Evolutionary conservation across 2,888 invertebrate genomes (phyloP), one percentile per base, ranked within the genome.

Genomic region (Tetragonisca angustula): DNA sequence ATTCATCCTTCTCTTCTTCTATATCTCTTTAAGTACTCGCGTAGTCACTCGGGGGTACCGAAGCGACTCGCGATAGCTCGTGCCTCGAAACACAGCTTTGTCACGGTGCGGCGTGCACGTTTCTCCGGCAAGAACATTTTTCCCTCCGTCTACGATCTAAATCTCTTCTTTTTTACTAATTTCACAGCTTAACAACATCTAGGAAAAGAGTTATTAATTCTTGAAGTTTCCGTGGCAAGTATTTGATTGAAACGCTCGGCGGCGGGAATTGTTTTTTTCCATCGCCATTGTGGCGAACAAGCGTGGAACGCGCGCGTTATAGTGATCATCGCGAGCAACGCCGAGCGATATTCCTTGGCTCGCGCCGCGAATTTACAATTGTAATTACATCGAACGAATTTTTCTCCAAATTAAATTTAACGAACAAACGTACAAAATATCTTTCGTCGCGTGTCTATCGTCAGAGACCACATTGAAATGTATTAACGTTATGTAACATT

Each of bases 21-120:
- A 49, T 50, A 61, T 69, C 71, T 72, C 65, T 74, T 71, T 61
- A 69, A 75, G 61, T 72, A 82, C 72, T 69, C 81, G 77, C 86
- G 84, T 77, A 84, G 27, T 73, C 78, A 83, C 78, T 70, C 86
- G 73, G 70, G 81, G 90, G 83, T 83, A 89, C 78, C 83, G 86
- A 86, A 84, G 76, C 87, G 84, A 76, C 70, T 84, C 84, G 75
- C 76, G 83, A 83, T 87, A 88, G 90, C 89, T 89, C 90, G 89
- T 90, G 90, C 88, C 88, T 86, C 72, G 74, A 76, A 61, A 65
- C 81, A 70, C 52, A 52, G 72, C 77, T 73, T 78, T 85, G 83
- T 84, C 84, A 84, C 84, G 83, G 69, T 83, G 62, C 84, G 82
- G 71, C 84, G 59, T 79, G 78, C 78, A 71, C 73, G 70, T 62